These are phyloP conservation scores for Eustalomyia histrio DNA, from an alignment of 2,888 invertebrate genomes.

Conservation along the genomic window DNA sequence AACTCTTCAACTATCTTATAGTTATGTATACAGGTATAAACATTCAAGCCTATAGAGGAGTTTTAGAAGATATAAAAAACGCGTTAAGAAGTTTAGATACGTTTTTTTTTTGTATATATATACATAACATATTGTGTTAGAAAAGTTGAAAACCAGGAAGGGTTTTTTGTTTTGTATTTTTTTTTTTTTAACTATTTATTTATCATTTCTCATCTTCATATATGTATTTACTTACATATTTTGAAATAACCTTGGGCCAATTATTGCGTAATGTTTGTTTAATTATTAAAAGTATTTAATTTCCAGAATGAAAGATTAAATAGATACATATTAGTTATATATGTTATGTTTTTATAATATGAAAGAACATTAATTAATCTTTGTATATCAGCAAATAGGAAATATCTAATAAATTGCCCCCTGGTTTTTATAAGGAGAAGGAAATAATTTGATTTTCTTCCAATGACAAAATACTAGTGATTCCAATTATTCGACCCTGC, in stretches of 20 bases:
- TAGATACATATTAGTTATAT: not conserved
- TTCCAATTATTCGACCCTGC: too few relatives aligned
- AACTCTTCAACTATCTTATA: not conserved
- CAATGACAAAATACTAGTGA: too few relatives aligned
- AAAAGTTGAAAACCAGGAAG: not conserved
- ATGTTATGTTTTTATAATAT: too few relatives aligned
- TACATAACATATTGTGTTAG: not conserved
- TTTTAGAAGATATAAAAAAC: not conserved
- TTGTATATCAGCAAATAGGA: too few relatives aligned
- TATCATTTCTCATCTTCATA: slow-evolving; percentile 16
- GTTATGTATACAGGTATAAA: not conserved
- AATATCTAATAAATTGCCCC: too few relatives aligned
- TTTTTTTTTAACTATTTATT: not conserved
- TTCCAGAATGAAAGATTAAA: not conserved
- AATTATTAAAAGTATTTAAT: slow-evolving; percentile 12
- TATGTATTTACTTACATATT: not conserved
- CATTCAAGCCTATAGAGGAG: not conserved
- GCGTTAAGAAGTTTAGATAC: not conserved
- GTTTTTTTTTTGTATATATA: not conserved
- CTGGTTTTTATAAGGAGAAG: too few relatives aligned
- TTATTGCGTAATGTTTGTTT: slow-evolving; percentile 17
- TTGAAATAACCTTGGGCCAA: slow-evolving; percentile 19
- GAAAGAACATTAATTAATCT: too few relatives aligned
- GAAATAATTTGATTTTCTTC: too few relatives aligned
- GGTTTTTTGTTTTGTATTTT: not conserved